Evolutionary conservation across 30 jellyfish, hydroid and myxozoan species (phyloP), one percentile per base, ranked within the genome.

Genomic region (Haliclystus octoradiatus): DNA sequence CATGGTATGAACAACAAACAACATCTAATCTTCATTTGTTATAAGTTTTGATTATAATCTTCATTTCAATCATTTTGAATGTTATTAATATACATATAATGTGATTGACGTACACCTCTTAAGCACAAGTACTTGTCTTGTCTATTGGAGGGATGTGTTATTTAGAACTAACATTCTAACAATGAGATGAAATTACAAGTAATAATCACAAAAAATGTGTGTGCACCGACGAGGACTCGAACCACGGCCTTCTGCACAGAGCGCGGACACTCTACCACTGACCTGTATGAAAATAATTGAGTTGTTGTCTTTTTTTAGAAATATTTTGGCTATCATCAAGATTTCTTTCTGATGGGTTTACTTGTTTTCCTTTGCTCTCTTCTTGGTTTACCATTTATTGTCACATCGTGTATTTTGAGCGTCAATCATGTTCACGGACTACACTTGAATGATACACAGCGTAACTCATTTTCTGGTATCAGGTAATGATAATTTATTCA

Each of bases 321-420:
- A 74, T 49, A 77, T 33, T 76, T 62, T 62, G 94, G 97, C 25
- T 79, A 73, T 64, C 94, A 87, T 52, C 75, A 76, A 22, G 97
- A 87, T 47, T 69, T 87, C 49, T 63, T 80, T 1, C 78, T 73
- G 14, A 67, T 71, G 35, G 57, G 49, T 1, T 4, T 79, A 23
- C 82, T 84, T 0, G 74, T 87, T 63, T 26, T 73, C 61, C 3
- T 70, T 57, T 76, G 80, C 15, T 79, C 97, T 5, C 31, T 87
- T 26, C 72, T 87, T 34, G 97, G 97, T 2, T 57, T 87, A 31
- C 97, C 97, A 5, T 87, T 87, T 31, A 66, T 80, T 7, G 92
- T 70, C 22, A 88, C 88, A 0, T 79, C 94, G 1, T 82, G 69
- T 50, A 33, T 87, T 1, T 52, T 87, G 4, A 50, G 94, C 31